Conservation (phyloP, 1,140 invertebrate genomes). For the Drosophila sp. region DNA sequence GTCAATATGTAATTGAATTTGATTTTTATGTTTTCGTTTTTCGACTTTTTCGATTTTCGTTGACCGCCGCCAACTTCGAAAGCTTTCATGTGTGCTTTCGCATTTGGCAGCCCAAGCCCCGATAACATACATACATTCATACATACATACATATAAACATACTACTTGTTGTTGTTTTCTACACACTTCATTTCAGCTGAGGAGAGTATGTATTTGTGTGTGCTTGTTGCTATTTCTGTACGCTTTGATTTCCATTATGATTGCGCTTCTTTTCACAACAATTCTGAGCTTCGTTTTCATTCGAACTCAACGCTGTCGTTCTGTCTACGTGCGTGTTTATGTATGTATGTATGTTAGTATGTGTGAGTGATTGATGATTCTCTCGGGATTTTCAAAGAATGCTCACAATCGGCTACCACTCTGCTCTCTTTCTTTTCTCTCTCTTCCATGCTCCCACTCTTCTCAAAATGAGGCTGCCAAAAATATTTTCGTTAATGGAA, state of each 20-base stretch:
- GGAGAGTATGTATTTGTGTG: conserved; percentile 1
- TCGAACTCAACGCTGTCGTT: conserved; percentile 65
- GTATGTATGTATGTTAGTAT: conserved; percentile 28
- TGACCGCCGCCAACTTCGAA: conserved; percentile 49
- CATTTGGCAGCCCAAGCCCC: conserved; percentile 33
- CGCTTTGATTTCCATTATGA: conserved; percentile 60
- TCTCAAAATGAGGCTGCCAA: conserved; percentile 70
- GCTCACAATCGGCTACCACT: conserved; percentile 41
- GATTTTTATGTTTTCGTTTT: conserved; percentile 56
- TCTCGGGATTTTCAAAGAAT: conserved; percentile 65
- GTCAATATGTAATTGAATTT: conserved; percentile 76
- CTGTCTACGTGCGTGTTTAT: conserved; percentile 28
- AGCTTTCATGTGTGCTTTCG: conserved; percentile 40
- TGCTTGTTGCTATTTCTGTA: conserved; percentile 34
- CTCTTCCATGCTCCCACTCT: background rate
- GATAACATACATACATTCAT: conserved; percentile 1
- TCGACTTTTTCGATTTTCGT: conserved; percentile 68
- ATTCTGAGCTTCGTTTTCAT: conserved; percentile 72
- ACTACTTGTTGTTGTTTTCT: conserved; percentile 60
- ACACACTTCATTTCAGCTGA: conserved; percentile 61
- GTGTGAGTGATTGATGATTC: conserved; percentile 66
- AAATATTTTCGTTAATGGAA: conserved; percentile 79
- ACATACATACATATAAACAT: background rate
- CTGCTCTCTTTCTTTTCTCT: conserved; percentile 5
- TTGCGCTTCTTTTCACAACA: conserved; percentile 52